Base-by-base conservation (phyloP, 1,140 invertebrate genomes). In the Zaprionus taronus region DNA sequence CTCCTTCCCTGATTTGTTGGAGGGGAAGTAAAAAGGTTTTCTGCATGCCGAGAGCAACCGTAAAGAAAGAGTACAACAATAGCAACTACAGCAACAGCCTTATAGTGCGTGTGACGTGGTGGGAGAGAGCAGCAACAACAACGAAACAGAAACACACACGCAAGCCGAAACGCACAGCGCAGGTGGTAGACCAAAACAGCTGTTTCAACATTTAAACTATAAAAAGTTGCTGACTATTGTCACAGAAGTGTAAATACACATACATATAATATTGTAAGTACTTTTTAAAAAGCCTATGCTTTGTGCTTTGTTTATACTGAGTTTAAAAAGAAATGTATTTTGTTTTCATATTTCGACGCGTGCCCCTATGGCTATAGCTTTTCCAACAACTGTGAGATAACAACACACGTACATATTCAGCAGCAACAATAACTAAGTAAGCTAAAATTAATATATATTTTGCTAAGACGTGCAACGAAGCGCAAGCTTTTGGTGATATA, bases 141-240 rank as follows among this genome's bases (percentile, higher is more conserved):
- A 31, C 51, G 31, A 55, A n/a, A 60, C 55, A 61, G 41, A n/a
- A 17, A 31, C 55, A 67, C 34, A 34, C 31, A 34, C 31, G 26
- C 26, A 53, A 5, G 58, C n/a, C 31, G 41, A 53, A 55, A 34
- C 64, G 44, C 49, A 62, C 70, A 89, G 79, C 49, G 57, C 70
- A 89, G 79, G 79, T 82, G 81, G 72, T 70, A 70, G 64, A 60
- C 24, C 15, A 82, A 85, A 90, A 90, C 85, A 90, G 85, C 85
- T 90, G 85, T 90, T 91, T 68, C 73, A 90, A 90, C 79, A 85
- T 60, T 49, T 70, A 83, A 69, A 85, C 69, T 47, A 83, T 65
- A 73, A 76, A 72, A 44, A 72, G 64, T n/a, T 55, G 51, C 66
- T 55, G 53, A 70, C 72, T 69, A 56, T 61, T 69, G 63, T 66